Percentiles rank a stretch among this genome's conserved stretches.
Conservation (phyloP, 2,113 vertebrate genomes). For the Erythrocercus mccallii region DNA sequence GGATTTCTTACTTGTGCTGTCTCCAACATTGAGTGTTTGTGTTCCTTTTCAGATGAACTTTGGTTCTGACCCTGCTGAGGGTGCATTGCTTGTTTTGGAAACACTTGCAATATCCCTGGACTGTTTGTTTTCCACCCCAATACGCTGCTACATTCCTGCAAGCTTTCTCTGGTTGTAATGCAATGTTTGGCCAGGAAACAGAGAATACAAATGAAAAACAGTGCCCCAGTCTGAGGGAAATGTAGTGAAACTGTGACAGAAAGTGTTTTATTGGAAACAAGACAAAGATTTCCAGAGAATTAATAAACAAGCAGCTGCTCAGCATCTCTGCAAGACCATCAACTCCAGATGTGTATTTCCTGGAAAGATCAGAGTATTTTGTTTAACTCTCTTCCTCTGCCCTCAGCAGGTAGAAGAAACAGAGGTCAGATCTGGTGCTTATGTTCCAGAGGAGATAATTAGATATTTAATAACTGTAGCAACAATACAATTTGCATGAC, state of each 20-base stretch:
- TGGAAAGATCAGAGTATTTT: neutral
- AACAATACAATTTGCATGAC: neutral
- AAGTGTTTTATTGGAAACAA: conserved; percentile 36
- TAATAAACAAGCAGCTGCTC: conserved; percentile 49
- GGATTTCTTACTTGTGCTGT: neutral
- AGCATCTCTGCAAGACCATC: neutral
- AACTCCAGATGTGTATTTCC: conserved; percentile 1
- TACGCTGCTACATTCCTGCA: neutral
- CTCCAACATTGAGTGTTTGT: neutral
- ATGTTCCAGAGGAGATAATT: neutral
- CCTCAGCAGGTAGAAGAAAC: conserved; percentile 28
- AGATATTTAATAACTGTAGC: neutral
- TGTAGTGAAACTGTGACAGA: neutral
- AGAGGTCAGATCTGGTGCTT: neutral
- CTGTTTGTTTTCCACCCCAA: conserved; percentile 46
- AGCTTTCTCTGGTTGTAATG: conserved; percentile 14
- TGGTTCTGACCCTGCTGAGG: conserved; percentile 5
- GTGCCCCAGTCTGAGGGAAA: neutral
- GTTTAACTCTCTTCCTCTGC: neutral
- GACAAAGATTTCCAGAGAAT: conserved; percentile 36
- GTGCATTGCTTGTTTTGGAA: conserved; percentile 50
- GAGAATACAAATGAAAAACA: conserved; percentile 27
- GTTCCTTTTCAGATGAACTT: neutral
- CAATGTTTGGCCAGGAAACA: conserved; percentile 24
- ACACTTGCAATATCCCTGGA: neutral